Percentiles rank a stretch among this genome's conserved stretches.
Evolutionary conservation across 2,113 vertebrate species (phyloP).

Genomic region (Pygoscelis antarcticus): DNA sequence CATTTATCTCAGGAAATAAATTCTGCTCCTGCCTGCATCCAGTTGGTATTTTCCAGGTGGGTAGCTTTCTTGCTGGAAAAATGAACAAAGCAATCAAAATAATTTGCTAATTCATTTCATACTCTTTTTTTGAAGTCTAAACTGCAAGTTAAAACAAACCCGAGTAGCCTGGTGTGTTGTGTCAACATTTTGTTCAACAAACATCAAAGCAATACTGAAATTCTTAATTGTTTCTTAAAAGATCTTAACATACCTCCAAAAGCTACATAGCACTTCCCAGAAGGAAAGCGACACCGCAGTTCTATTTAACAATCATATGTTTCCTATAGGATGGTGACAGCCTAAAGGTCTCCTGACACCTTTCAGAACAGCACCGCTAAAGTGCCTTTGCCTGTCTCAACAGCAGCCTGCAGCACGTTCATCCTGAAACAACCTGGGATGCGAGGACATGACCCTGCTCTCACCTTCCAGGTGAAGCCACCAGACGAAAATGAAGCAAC

Average conservation of each 20-base stretch:
- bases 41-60: slow-evolving; percentile 36
- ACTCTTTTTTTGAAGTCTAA: background rate
- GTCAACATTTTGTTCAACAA: background rate
- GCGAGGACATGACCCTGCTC: rapidly evolving
- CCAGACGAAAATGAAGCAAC: rapidly evolving
- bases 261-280: background rate
- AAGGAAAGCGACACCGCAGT: rapidly evolving
- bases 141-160: background rate
- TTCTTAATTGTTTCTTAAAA: background rate
- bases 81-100: slow-evolving; percentile 44
- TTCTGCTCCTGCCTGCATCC: slow-evolving; percentile 32
- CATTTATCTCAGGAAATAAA: slow-evolving; percentile 47
- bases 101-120: slow-evolving; percentile 43
- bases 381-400: background rate
- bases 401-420: background rate
- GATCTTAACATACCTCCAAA: background rate
- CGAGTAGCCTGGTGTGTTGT: background rate
- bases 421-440: background rate
- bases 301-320: rapidly evolving
- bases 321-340: background rate
- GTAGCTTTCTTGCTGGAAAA: background rate
- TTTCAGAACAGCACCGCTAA: background rate
- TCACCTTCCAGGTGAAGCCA: background rate
- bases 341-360: background rate
- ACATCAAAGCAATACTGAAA: background rate